Percentiles rank a stretch among this genome's conserved stretches.
These are phyloP conservation scores for Malurus cyaneus DNA, from an alignment of 2,113 vertebrate genomes.

Conservation along the genomic window DNA sequence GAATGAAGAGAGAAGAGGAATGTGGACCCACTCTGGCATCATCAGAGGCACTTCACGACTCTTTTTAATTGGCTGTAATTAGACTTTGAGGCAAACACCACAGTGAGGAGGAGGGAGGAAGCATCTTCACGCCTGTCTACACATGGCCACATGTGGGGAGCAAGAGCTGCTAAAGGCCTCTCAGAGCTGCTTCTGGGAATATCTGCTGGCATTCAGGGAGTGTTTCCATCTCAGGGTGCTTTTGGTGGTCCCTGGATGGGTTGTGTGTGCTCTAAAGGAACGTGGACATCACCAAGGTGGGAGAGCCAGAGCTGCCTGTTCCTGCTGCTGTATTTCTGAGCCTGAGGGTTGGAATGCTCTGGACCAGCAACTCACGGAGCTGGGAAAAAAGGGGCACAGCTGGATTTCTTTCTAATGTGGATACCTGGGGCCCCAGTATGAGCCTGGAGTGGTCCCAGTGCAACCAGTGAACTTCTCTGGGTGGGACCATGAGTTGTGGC, in stretches of 20 bases:
- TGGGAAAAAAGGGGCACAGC: not conserved
- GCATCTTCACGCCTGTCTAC: not conserved
- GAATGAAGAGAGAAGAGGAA: not conserved
- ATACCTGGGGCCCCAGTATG: not conserved
- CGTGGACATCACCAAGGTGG: not conserved
- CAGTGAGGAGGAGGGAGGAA: not conserved
- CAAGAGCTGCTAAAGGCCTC: not conserved
- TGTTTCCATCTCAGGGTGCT: fast-evolving
- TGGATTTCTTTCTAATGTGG: not conserved
- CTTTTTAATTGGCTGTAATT: constrained; percentile 7
- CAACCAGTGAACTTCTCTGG: not conserved
- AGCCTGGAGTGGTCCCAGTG: fast-evolving
- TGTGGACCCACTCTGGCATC: not conserved
- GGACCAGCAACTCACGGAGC: not conserved
- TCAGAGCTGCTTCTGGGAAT: not conserved
- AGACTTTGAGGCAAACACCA: not conserved
- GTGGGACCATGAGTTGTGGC: not conserved
- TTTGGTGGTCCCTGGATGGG: not conserved
- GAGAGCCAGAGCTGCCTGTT: not conserved
- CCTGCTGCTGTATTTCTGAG: not conserved
- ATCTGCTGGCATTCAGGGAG: not conserved
- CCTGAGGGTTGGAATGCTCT: not conserved
- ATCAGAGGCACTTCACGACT: not conserved
- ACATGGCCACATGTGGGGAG: fast-evolving
- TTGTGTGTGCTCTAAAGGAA: not conserved